phyloP scores from a whole-genome alignment of 2,113 vertebrate genomes.

The Rafetus swinhoei region DNA sequence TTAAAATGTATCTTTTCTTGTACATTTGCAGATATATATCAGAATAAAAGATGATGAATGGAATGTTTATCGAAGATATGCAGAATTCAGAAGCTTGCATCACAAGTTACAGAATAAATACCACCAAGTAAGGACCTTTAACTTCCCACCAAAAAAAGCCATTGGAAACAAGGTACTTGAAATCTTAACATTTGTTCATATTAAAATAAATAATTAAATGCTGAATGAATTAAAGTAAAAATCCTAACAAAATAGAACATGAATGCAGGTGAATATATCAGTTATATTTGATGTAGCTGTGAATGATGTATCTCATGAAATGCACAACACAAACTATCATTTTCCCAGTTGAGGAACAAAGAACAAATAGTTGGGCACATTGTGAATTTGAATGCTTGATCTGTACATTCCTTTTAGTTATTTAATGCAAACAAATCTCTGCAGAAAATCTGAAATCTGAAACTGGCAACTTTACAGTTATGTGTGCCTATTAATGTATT shows the following conservation, averaged over 20 bases:
- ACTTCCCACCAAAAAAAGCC: slow-evolving; percentile 97
- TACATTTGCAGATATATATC: slow-evolving; percentile 89
- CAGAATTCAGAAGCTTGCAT: slow-evolving; percentile 93
- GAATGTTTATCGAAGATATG: slow-evolving; percentile 96
- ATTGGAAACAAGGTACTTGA: slow-evolving; percentile 95
- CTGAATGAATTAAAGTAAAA: neutral
- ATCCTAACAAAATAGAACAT: neutral
- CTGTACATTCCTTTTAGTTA: neutral
- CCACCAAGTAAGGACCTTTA: slow-evolving; percentile 91
- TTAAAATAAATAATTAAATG: neutral
- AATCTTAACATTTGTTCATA: neutral
- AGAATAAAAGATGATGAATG: slow-evolving; percentile 98
- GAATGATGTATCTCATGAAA: neutral
- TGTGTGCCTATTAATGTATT: neutral
- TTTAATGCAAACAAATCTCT: neutral
- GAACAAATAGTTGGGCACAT: neutral
- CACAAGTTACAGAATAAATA: slow-evolving; percentile 88
- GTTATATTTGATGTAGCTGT: neutral
- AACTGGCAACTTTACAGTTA: neutral
- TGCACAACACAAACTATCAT: neutral
- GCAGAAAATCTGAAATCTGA: neutral
- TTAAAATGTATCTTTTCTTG: neutral
- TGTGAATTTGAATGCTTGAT: neutral
- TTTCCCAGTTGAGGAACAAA: neutral
- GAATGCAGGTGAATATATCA: neutral